Evolutionary conservation across 2,888 invertebrate genomes (phyloP).

Genomic region (Micoletzkya japonica): DNA sequence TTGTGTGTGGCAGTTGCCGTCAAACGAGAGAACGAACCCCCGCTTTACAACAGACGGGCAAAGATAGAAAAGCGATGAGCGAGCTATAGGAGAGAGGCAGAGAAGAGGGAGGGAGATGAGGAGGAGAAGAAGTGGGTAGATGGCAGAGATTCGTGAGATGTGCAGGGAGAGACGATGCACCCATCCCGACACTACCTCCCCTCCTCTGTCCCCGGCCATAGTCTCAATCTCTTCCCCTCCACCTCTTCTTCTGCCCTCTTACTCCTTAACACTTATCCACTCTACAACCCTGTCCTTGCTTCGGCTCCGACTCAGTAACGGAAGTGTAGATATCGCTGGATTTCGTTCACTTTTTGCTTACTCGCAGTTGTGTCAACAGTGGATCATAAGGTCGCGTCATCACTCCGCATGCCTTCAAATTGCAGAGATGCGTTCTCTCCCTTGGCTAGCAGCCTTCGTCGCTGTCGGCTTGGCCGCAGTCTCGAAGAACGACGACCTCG

Average conservation of each 20-base stretch:
- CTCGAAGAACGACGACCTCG: conserved; percentile 46
- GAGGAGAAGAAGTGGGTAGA: background rate
- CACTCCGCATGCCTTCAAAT: background rate
- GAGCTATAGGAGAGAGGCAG: conserved; percentile 17
- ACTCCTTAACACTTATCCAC: background rate
- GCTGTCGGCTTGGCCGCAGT: conserved; percentile 6
- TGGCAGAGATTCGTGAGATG: conserved; percentile 3
- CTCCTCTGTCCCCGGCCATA: background rate
- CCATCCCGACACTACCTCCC: conserved; percentile 3
- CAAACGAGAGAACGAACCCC: conserved; percentile 24
- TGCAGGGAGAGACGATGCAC: conserved; percentile 14
- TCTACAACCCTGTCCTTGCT: background rate
- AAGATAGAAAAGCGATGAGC: conserved; percentile 25
- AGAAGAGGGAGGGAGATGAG: background rate
- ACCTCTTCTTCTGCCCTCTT: background rate
- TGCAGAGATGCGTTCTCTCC: conserved; percentile 22
- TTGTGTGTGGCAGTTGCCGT: conserved; percentile 20
- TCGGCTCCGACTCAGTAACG: background rate
- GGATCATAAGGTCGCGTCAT: no score
- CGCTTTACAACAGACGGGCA: conserved; percentile 23
- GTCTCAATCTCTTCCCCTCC: conserved; percentile 17
- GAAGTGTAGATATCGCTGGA: background rate
- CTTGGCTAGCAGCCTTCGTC: conserved; percentile 18
- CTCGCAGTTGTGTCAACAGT: no score
- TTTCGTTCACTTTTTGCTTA: no score